Conservation (phyloP, 2,113 vertebrate species). For the Puffinus mauretanicus region DNA sequence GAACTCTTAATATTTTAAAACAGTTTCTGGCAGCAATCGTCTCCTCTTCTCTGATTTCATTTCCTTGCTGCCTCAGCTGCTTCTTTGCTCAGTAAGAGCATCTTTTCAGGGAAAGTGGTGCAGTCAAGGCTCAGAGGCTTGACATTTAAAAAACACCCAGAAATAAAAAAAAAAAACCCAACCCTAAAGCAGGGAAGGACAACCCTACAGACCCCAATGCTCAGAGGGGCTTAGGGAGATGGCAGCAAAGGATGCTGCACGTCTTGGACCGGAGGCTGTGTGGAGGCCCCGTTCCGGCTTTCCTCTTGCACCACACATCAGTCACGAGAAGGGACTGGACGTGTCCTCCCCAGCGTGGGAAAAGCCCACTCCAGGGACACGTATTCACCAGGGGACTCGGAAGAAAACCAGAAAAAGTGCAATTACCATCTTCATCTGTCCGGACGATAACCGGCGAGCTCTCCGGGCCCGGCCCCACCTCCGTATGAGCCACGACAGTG, state of each 20-base stretch:
- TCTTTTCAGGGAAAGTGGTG: background rate
- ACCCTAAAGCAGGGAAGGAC: background rate
- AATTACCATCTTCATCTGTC: slow-evolving; percentile 94
- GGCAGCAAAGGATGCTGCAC: background rate
- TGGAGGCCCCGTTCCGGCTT: accelerated
- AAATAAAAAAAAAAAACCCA: background rate
- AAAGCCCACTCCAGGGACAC: background rate
- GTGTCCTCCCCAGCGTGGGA: accelerated
- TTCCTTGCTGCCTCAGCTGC: background rate
- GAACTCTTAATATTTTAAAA: background rate
- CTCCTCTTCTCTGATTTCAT: background rate
- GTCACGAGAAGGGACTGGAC: accelerated
- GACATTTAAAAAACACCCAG: background rate
- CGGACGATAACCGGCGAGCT: slow-evolving; percentile 88
- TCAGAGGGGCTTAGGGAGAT: background rate
- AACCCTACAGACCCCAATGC: accelerated
- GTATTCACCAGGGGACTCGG: background rate
- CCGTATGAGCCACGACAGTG: slow-evolving; percentile 87
- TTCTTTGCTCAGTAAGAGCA: background rate
- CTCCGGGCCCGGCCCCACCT: slow-evolving; percentile 89
- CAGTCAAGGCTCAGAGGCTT: background rate
- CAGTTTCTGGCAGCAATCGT: background rate
- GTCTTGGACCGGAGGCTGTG: accelerated
- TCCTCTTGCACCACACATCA: accelerated
- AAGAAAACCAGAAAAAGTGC: background rate